phyloP scores from a whole-genome alignment of 23 tunicate genomes.

The Phallusia fumigata region DNA sequence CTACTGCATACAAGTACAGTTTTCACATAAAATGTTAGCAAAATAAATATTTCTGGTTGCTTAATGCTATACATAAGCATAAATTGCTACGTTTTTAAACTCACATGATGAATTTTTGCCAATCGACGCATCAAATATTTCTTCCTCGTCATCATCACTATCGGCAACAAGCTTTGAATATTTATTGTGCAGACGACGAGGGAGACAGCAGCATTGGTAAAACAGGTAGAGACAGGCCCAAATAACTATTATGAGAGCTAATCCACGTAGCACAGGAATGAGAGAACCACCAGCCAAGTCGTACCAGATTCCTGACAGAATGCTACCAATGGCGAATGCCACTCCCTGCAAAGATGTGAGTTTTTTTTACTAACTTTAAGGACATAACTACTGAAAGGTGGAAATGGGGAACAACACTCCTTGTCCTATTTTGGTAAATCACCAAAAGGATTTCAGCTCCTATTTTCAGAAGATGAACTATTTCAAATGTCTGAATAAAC shows the following conservation, averaged over 20 bases:
- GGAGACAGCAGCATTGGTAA: constrained; percentile 61
- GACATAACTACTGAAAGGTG: no score
- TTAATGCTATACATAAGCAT: no score
- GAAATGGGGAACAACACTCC: no score
- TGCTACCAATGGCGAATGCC: constrained; percentile 66
- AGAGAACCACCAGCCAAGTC: constrained; percentile 55
- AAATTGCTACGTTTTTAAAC: no score
- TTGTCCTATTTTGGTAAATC: no score
- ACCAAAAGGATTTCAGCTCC: no score
- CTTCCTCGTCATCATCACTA: constrained; percentile 57
- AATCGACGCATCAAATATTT: neutral
- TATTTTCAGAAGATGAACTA: no score
- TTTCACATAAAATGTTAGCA: no score
- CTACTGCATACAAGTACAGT: no score
- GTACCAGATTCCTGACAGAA: constrained; percentile 65
- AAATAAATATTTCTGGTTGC: no score
- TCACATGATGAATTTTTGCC: constrained; percentile 24
- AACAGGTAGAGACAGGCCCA: constrained; percentile 58
- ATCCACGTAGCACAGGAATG: constrained; percentile 46
- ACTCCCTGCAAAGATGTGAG: constrained; percentile 51
- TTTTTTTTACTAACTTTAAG: no score
- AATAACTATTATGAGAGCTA: constrained; percentile 17
- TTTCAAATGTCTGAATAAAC: no score
- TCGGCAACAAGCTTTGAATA: constrained; percentile 72
- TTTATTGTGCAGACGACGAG: constrained; percentile 13